Evolutionary conservation across 1,140 invertebrate species (phyloP), one percentile per base, ranked within the genome.

Genomic region (Conus betulinus): DNA sequence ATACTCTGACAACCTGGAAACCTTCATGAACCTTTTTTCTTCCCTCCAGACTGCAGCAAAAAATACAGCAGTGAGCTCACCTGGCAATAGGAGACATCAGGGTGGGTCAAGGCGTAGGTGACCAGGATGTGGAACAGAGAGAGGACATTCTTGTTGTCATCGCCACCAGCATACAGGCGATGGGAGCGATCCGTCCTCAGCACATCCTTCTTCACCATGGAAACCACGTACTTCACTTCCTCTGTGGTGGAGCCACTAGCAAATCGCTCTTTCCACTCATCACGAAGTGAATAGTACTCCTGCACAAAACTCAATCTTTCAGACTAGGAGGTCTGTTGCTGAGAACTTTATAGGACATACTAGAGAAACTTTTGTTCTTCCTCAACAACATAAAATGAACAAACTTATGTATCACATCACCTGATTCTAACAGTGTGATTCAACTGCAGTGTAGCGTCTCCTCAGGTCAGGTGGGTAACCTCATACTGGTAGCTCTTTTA

Each of bases 81-180:
- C 85, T 99, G 98, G 94, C 98, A 99, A 94, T 99, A 99, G 90
- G 98, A 98, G 3, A 99, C 98, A 90, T 97, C 97, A 0, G 98
- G 98, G 95, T 99, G 98, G 95, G 99, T 98, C 51, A 99, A 95
- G 20, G 98, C 98, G 95, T 98, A 99, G 94, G 99, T 99, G 71
- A 98, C 99, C 25, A 99, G 95, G 94, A 99, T 98, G 94, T 99
- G 99, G 93, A 99, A 99, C 11, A 99, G 96, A 76, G 97, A 97
- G 25, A 97, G 97, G 78, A 99, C 98, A 94, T 99, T 99, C 95
- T 98, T 97, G 90, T 99, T 99, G 95, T 99, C 98, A 95, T 99
- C 98, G 93, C 97, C 97, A 51, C 98, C 98, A 51, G 98, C 97
- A 96, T 98, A 99, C 95, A 98, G 99, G 88, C 97, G 97, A 95